Conservation (phyloP, 2,888 invertebrate genomes). For the Eudasyphora cyanicolor region DNA sequence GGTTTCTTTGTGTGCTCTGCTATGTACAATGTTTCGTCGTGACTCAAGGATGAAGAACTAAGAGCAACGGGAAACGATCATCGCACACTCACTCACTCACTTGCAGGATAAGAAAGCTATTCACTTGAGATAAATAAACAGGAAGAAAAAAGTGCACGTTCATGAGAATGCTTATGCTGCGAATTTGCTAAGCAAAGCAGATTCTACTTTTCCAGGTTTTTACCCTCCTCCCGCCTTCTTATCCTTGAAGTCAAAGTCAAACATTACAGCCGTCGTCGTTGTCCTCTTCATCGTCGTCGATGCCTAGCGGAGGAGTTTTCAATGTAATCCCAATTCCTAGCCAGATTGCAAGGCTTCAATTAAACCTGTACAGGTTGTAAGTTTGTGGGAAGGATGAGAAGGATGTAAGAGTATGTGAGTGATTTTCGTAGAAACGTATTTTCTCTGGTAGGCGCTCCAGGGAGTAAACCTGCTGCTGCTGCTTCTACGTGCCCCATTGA, state of each 20-base stretch:
- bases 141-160: constrained; percentile 13
- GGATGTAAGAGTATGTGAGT: neutral
- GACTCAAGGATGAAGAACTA: neutral
- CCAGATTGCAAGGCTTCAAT: neutral
- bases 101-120: constrained; percentile 7
- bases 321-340: neutral
- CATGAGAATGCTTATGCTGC: neutral
- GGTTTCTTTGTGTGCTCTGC: neutral
- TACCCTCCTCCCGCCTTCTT: neutral
- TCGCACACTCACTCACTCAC: neutral
- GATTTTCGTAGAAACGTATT: neutral
- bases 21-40: neutral
- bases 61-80: neutral
- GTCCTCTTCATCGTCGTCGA: too few relatives aligned
- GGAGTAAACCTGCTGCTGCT: neutral
- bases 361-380: neutral
- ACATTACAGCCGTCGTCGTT: neutral
- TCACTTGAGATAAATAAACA: constrained; percentile 14
- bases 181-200: constrained; percentile 3
- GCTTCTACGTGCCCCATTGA: neutral
- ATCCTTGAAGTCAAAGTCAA: neutral
- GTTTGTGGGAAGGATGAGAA: neutral
- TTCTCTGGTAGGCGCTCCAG: constrained; percentile 10
- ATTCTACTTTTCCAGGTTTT: too few relatives aligned
- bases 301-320: neutral